phyloP scores from a whole-genome alignment of 2,797 vertebrate genomes.

The Characodon lateralis region DNA sequence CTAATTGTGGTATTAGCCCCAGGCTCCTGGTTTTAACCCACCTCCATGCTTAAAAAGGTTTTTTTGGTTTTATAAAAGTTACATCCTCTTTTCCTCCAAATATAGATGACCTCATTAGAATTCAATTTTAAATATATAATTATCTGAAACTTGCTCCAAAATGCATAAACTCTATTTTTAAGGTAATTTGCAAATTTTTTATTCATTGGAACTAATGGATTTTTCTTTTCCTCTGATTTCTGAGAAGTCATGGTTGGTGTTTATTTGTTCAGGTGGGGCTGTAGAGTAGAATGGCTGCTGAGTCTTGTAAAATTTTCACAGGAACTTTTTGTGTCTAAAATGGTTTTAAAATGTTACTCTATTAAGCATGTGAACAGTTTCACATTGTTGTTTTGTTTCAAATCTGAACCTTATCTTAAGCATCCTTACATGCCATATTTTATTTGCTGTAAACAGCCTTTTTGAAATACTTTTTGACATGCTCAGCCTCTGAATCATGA shows the following conservation, averaged over 20 bases:
- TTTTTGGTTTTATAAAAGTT: not conserved
- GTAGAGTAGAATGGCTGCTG: constrained; percentile 6
- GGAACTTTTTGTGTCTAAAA: not conserved
- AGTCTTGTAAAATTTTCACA: not conserved
- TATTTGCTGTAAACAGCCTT: not conserved
- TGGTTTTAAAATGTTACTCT: not conserved
- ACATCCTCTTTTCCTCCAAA: not conserved
- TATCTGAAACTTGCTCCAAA: not conserved
- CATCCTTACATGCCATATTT: not conserved
- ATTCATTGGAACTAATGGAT: not conserved
- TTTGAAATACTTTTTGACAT: not conserved
- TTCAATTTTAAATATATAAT: not conserved
- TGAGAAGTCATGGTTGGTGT: not conserved
- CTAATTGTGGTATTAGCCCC: not conserved
- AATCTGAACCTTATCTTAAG: not conserved
- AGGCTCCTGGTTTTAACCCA: not conserved
- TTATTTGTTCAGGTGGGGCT: constrained; percentile 10
- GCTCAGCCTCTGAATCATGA: not conserved
- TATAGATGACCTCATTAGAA: not conserved
- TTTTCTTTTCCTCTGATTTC: not conserved
- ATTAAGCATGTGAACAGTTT: not conserved
- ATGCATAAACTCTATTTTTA: not conserved
- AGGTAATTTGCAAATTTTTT: not conserved
- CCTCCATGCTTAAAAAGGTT: not conserved
- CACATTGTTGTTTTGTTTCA: not conserved